A percentile compares a stretch with the other conserved stretches of the same genome.
Conservation (phyloP, 2,888 invertebrate genomes). For the Tetramorium bicarinatum region DNA sequence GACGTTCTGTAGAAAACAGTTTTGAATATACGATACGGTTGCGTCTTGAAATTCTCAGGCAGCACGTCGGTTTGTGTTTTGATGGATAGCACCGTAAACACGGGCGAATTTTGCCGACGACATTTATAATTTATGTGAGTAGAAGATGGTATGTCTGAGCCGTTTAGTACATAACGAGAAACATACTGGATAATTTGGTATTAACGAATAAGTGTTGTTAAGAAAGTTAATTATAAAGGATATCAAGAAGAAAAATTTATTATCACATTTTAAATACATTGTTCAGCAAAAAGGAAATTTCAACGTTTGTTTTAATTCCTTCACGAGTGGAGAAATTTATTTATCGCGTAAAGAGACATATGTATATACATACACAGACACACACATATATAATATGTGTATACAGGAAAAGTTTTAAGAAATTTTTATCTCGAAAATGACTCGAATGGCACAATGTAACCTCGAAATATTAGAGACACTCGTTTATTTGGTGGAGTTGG, state of each 20-base stretch:
- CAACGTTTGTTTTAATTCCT: background rate
- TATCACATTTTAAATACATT: constrained; percentile 15
- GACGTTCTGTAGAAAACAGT: background rate
- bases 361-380: background rate
- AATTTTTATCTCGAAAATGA: background rate
- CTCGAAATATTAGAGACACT: background rate
- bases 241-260: background rate
- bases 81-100: constrained; percentile 31
- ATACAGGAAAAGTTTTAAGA: background rate
- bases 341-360: background rate
- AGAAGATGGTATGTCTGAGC: constrained; percentile 11
- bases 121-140: constrained; percentile 37
- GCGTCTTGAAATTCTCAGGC: constrained; percentile 3
- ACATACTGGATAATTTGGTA: constrained; percentile 13
- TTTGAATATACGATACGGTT: constrained; percentile 10
- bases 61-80: background rate
- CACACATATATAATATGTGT: background rate
- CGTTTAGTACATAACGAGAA: constrained; percentile 12
- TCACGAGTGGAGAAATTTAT: background rate
- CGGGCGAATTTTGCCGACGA: constrained; percentile 38
- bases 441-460: background rate
- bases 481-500: constrained; percentile 26
- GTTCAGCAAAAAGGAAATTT: background rate
- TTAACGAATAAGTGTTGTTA: constrained; percentile 25
- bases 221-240: background rate